phyloP scores from a whole-genome alignment of 2,888 invertebrate species.

The Dusona sp. region DNA sequence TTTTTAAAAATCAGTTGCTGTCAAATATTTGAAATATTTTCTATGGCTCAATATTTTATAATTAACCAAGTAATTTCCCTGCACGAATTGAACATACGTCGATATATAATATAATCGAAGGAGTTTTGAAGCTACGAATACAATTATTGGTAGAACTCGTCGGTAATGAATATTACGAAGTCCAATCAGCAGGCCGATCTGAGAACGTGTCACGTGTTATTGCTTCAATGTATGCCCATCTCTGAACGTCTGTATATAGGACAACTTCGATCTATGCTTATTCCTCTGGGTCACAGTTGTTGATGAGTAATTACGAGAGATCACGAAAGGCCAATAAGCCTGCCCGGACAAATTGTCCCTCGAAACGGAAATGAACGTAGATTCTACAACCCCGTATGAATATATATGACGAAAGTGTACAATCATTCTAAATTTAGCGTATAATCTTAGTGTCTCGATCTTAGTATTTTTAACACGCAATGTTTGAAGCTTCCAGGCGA shows the following conservation, averaged over 20 bases:
- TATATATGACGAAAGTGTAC: background rate
- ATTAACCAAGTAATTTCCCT: background rate
- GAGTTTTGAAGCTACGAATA: background rate
- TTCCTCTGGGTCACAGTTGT: constrained; percentile 1
- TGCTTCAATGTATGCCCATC: constrained; percentile 11
- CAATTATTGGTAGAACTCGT: background rate
- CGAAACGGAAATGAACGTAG: constrained; percentile 10
- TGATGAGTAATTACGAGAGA: constrained; percentile 17
- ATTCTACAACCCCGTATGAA: background rate
- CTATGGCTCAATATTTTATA: background rate
- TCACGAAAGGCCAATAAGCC: constrained; percentile 1
- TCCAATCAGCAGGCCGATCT: background rate
- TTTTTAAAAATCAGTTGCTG: background rate
- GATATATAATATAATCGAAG: background rate
- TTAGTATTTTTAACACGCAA: background rate
- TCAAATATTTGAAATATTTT: background rate
- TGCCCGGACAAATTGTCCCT: constrained; percentile 9
- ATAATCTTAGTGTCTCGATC: background rate
- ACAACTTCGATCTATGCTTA: constrained; percentile 8
- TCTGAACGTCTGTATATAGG: background rate
- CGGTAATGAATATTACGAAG: background rate
- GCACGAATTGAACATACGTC: background rate
- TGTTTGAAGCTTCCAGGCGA: background rate
- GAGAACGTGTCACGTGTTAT: constrained; percentile 1
- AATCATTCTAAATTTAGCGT: background rate